These are phyloP conservation scores for Neotragus pygmaeus DNA, from an alignment of 2,113 vertebrate species.

Conservation along the genomic window DNA sequence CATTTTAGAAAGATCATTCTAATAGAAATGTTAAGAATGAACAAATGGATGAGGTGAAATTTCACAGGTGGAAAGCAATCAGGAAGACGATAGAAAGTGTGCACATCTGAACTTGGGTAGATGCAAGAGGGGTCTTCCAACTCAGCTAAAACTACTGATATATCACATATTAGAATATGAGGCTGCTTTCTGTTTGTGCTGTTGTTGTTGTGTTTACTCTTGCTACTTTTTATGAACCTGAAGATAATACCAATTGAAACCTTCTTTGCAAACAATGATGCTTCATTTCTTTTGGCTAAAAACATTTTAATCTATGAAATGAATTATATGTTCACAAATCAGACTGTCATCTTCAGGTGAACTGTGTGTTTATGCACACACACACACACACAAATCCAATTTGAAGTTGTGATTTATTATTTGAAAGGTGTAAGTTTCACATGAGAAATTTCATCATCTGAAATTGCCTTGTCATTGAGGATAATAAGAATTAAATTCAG, in stretches of 20 bases:
- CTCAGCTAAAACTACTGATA: background rate
- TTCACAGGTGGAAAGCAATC: background rate
- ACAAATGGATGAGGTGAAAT: background rate
- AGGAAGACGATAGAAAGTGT: background rate
- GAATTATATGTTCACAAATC: constrained; percentile 48
- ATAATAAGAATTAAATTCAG: constrained; percentile 73
- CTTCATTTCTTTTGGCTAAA: constrained; percentile 27
- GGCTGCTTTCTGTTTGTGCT: background rate
- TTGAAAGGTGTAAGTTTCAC: constrained; percentile 53
- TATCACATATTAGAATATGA: background rate
- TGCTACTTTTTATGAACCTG: background rate
- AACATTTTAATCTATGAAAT: constrained; percentile 38
- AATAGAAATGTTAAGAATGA: background rate
- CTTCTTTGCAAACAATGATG: background rate
- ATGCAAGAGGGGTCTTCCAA: background rate
- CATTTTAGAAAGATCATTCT: background rate
- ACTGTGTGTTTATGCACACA: background rate
- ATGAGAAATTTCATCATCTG: constrained; percentile 57
- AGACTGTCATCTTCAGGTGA: constrained; percentile 34
- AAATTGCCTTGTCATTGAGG: constrained; percentile 58
- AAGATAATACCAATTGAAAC: constrained; percentile 1
- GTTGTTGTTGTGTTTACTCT: background rate
- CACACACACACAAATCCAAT: constrained; percentile 32
- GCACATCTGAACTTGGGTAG: background rate
- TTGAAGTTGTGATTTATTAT: constrained; percentile 68